Percentiles rank a stretch among this genome's conserved stretches.
Conservation (phyloP, 2,888 invertebrate species). For the Toxonevra muliebris region DNA sequence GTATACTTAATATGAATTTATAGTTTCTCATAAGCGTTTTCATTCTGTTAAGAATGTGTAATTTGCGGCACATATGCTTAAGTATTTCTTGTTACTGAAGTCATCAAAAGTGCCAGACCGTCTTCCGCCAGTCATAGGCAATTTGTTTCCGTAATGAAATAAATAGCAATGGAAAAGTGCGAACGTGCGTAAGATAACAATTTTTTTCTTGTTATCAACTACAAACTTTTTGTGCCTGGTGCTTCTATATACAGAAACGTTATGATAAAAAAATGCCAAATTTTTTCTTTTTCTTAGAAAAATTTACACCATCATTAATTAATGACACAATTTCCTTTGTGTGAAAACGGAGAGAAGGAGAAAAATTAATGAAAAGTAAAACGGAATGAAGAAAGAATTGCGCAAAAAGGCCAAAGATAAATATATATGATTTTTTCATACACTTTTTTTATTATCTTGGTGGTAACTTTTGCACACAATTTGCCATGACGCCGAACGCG, state of each 20-base stretch:
- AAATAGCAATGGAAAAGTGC: neutral
- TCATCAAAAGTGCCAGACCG: neutral
- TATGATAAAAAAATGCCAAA: neutral
- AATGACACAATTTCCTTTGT: slow-evolving; percentile 23
- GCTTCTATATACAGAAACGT: neutral
- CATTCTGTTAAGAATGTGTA: too few relatives aligned
- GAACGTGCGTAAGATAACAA: neutral
- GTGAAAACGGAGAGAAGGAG: neutral
- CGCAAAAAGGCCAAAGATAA: slow-evolving; percentile 2
- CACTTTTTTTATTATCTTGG: neutral
- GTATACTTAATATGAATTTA: too few relatives aligned
- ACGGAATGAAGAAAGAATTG: too few relatives aligned
- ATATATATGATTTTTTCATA: slow-evolving; percentile 6
- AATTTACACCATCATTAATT: slow-evolving; percentile 20
- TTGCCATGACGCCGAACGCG: slow-evolving; percentile 1
- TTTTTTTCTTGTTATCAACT: neutral
- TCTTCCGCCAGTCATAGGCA: slow-evolving; percentile 13
- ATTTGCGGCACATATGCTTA: too few relatives aligned
- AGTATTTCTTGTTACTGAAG: too few relatives aligned
- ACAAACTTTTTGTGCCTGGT: neutral
- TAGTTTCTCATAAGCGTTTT: too few relatives aligned
- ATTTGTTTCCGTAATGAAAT: slow-evolving; percentile 4
- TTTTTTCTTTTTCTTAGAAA: neutral
- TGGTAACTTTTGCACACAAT: slow-evolving; percentile 7
- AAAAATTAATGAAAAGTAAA: too few relatives aligned